Evolutionary conservation across 2,113 vertebrate species (phyloP).

Genomic region (Amphilophus citrinellus): DNA sequence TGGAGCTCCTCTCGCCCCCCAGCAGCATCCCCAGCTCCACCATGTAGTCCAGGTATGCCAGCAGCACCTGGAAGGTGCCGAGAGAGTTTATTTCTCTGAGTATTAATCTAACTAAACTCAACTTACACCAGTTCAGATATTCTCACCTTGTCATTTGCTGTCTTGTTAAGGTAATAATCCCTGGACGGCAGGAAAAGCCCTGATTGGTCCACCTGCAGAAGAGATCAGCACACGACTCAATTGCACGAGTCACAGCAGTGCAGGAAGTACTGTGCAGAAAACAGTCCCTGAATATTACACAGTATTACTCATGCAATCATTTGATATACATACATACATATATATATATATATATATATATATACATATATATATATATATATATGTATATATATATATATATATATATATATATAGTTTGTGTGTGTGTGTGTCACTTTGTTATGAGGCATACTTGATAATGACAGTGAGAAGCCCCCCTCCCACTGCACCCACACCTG

Average conservation of each 20-base stretch:
- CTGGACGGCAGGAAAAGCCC: slow-evolving; percentile 95
- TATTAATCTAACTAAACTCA: neutral
- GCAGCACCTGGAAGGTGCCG: slow-evolving; percentile 81
- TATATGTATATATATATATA: no score
- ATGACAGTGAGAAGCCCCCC: no score
- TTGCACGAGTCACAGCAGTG: no score
- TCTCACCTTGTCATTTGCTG: slow-evolving; percentile 94
- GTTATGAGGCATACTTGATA: no score
- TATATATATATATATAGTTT: no score
- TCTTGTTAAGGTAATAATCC: slow-evolving; percentile 98
- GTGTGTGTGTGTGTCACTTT: no score
- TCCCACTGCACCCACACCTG: no score
- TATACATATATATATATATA: no score
- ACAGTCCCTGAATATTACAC: no score
- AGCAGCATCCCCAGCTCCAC: slow-evolving; percentile 92
- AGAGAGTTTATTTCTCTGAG: neutral
- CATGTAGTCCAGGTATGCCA: slow-evolving; percentile 96
- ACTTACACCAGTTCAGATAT: neutral
- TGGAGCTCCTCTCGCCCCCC: slow-evolving; percentile 83
- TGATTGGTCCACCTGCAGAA: slow-evolving; percentile 93
- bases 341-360: no score
- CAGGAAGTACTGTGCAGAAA: no score
- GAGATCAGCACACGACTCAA: neutral
- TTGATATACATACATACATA: no score
- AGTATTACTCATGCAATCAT: neutral